Percentiles rank a stretch among this genome's conserved stretches.
Evolutionary conservation across 2,113 vertebrate genomes (phyloP).

Genomic region (Typhlomys cinereus): DNA sequence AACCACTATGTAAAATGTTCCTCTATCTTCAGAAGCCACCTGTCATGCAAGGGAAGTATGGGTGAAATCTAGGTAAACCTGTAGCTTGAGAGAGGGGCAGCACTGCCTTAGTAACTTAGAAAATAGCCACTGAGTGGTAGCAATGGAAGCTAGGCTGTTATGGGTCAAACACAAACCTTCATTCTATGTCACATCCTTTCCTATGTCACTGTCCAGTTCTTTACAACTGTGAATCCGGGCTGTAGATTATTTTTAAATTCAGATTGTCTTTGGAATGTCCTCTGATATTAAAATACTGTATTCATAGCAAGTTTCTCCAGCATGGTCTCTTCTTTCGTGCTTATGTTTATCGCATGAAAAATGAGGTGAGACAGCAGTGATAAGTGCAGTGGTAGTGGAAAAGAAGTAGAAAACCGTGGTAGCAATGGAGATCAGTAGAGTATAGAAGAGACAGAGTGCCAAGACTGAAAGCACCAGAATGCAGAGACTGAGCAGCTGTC

Average conservation of each 20-base stretch:
- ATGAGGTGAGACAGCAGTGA: neutral
- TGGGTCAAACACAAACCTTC: neutral
- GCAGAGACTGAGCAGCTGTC: neutral
- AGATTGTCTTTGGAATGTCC: neutral
- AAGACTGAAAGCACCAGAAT: neutral
- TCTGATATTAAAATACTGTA: neutral
- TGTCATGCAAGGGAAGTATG: neutral
- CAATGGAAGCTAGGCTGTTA: neutral
- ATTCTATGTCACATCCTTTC: too few species aligned
- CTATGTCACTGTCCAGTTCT: neutral
- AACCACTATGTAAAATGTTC: neutral
- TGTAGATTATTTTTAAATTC: neutral
- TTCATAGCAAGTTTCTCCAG: neutral
- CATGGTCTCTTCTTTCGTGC: neutral
- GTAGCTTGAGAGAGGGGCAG: rapidly evolving
- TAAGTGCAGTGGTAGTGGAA: neutral
- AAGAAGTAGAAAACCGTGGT: neutral
- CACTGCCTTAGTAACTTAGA: neutral
- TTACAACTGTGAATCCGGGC: neutral
- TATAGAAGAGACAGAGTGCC: neutral
- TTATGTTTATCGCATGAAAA: neutral
- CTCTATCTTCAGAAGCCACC: neutral
- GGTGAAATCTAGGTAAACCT: neutral
- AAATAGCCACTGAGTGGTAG: neutral
- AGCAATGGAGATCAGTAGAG: neutral